A percentile compares a stretch with the other conserved stretches of the same genome.
These are phyloP conservation scores for Tamandua tetradactyla DNA, from an alignment of 2,797 vertebrate species.

Conservation along the genomic window DNA sequence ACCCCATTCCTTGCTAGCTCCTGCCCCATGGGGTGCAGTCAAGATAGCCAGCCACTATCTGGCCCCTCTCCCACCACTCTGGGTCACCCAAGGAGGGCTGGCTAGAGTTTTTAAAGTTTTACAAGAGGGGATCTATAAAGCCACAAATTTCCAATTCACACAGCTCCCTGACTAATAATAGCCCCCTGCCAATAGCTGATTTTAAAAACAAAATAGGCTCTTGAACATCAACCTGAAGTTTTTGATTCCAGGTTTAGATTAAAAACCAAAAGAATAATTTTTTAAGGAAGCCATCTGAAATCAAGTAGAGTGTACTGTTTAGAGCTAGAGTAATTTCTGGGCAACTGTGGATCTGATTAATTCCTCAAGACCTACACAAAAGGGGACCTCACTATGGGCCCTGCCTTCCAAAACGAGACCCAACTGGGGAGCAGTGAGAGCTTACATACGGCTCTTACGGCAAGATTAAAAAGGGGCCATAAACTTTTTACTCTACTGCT, in stretches of 20 bases:
- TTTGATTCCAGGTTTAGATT: constrained; percentile 11
- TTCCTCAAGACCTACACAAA: background rate
- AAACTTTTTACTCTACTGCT: background rate
- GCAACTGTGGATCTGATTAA: background rate
- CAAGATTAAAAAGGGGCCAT: background rate
- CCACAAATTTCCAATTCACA: background rate
- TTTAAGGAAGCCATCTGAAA: background rate
- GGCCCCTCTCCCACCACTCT: background rate
- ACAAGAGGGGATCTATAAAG: background rate
- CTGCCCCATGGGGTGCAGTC: background rate
- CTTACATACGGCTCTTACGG: background rate
- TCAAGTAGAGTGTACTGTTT: background rate
- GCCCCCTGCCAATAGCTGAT: background rate
- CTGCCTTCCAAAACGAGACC: background rate
- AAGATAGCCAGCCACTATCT: background rate
- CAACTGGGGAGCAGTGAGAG: background rate
- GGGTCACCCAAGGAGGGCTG: background rate
- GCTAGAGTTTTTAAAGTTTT: background rate
- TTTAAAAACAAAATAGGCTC: constrained; percentile 16
- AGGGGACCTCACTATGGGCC: background rate
- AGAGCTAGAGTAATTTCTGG: background rate
- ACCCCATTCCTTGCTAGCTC: background rate
- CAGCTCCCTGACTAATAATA: background rate
- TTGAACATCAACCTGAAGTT: background rate
- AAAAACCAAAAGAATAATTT: background rate